Base-by-base conservation (phyloP, 37 sponge, comb jelly and placozoan genomes). In the Crambe crambe region DNA sequence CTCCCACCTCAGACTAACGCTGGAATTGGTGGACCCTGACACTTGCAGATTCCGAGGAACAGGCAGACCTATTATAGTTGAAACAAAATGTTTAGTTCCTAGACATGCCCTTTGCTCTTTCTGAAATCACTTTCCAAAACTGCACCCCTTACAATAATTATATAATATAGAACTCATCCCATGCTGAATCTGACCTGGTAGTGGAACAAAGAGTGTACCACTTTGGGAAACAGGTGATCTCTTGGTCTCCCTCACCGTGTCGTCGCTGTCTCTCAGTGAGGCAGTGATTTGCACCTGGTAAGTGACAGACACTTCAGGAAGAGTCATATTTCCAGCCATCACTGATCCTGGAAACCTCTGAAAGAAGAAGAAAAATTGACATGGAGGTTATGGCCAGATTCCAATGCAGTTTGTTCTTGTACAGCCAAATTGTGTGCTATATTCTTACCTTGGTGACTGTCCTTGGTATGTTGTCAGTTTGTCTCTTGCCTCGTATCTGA, bases 251-350 rank as follows among this genome's bases (percentile, higher is more conserved):
- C 62, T 82, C 6, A 18, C 10, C 8, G 8, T 39, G 17, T 35
- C 75, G 42, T 5, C 21, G 26, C 25, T 26, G 31, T 63, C 20
- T 5, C 15, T 30, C 22, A 59, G 38, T 5, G 83, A 63, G 0
- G 74, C 83, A 42, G 64, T 74, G 44, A 82, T 37, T 74, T 74
- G 64, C 40, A 82, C 37, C 2, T 47, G 65, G 39, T 82, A 82
- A 0, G 34, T 61, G 1, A 72, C 61, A 47, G 51, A 47, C 51
- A 47, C 12, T 47, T 12, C 12, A 47, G 6, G 51, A 47, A 47
- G 12, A 47, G 51, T 47, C n/a, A n/a, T n/a, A n/a, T n/a, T n/a
- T n/a, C n/a, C n/a, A n/a, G n/a, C n/a, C n/a, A n/a, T n/a, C n/a
- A n/a, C n/a, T n/a, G n/a, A n/a, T n/a, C n/a, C 37, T 32, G 37